phyloP scores from a whole-genome alignment of 2,888 invertebrate species.

The Halocaridina rubra region DNA sequence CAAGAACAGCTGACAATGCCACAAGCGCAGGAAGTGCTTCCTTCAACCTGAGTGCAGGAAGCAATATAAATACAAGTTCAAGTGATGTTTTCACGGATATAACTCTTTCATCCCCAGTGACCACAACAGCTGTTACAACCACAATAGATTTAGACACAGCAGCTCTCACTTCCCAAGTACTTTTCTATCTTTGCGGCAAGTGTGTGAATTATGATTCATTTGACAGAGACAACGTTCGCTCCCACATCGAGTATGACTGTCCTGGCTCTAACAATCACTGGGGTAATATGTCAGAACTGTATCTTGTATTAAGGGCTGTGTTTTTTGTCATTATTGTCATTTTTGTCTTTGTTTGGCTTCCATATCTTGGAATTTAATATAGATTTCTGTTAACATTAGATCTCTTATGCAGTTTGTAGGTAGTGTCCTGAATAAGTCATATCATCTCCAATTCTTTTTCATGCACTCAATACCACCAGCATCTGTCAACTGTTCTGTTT shows the following conservation, averaged over 20 bases:
- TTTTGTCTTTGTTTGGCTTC: slow-evolving; percentile 40
- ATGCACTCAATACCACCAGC: too few relatives aligned
- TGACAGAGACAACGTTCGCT: slow-evolving; percentile 51
- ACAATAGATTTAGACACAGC: slow-evolving; percentile 50
- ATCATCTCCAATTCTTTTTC: too few relatives aligned
- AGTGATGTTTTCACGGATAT: slow-evolving; percentile 28
- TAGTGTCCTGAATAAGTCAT: too few relatives aligned
- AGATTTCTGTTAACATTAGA: too few relatives aligned
- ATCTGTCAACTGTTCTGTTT: too few relatives aligned
- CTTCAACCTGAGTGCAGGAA: background rate
- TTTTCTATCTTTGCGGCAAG: slow-evolving; percentile 60
- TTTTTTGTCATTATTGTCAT: slow-evolving; percentile 54
- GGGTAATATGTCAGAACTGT: slow-evolving; percentile 54
- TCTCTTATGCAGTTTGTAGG: too few relatives aligned
- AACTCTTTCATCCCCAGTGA: background rate
- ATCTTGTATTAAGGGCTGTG: slow-evolving; percentile 57
- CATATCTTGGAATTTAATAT: slow-evolving; percentile 14
- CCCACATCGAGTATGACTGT: slow-evolving; percentile 60
- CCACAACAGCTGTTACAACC: background rate
- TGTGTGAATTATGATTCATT: slow-evolving; percentile 62
- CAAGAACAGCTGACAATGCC: background rate
- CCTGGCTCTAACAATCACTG: slow-evolving; percentile 54
- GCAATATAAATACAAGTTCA: slow-evolving; percentile 24
- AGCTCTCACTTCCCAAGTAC: slow-evolving; percentile 42
- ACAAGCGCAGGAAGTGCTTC: background rate